Evolutionary conservation across 2,797 vertebrate species (phyloP), one percentile per base, ranked within the genome.

Genomic region (Dromococcyx pavoninus): DNA sequence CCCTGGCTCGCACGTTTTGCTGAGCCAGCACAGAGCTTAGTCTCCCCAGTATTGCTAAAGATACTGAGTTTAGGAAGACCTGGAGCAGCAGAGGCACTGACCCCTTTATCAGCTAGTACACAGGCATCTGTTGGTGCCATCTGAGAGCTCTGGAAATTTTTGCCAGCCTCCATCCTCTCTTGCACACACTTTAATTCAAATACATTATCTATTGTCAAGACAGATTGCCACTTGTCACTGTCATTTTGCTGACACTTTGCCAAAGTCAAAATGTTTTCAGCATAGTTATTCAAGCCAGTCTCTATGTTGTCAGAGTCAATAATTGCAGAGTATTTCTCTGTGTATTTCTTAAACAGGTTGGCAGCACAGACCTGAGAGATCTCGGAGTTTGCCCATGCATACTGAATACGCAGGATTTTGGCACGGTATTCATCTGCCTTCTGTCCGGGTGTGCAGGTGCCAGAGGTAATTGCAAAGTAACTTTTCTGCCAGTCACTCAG

Each of bases 221-320:
- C 98, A 10, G 99, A 99, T 95, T 98, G 98, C 99, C 99, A 99
- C 96, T 98, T 98, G 96, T 98, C 97, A 85, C 99, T 99, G 97
- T 98, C 97, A 91, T 98, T 99, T 91, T 95, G 99, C 95, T 98
- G 99, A 98, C 98, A 98, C 72, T 98, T 98, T 85, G 98, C 98
- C 98, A 99, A 97, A 97, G 98, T 97, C 96, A 99, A 95, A 33
- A 99, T 98, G 74, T 97, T 98, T 58, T 99, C 98, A 5, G 99
- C 99, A 11, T 99, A 99, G 98, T 99, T 99, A 98, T 99, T 99
- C 72, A 99, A 98, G 85, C 99, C 99, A 17, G 97, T 97, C 95
- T 82, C 96, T 53, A 96, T 97, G 94, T 98, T 98, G 96, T 99
- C 99, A 33, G 99, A 99, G 98, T 99, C 99, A 96, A 99, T 95